Evolutionary conservation across 1,140 invertebrate genomes (phyloP).

Genomic region (Papilio dardanus): DNA sequence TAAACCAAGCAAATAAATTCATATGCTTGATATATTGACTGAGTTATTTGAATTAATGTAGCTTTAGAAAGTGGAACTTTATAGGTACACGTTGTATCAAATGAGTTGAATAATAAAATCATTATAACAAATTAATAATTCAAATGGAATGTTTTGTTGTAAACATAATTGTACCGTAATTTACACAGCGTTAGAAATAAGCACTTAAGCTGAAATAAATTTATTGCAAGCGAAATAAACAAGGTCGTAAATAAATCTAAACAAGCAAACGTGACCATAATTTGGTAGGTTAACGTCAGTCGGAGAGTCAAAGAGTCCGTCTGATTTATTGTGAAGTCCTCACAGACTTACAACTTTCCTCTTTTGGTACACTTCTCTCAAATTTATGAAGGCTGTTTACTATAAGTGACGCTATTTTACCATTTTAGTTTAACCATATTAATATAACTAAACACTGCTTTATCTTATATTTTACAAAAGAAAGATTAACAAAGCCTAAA

Average conservation of each 20-base stretch:
- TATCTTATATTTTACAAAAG: not conserved
- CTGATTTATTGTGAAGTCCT: conserved; percentile 25
- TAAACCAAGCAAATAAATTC: not conserved
- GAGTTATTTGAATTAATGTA: not conserved
- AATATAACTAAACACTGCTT: no score
- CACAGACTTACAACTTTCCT: conserved; percentile 7
- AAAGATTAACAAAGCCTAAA: not conserved
- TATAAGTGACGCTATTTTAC: not conserved
- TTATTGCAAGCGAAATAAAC: conserved; percentile 15
- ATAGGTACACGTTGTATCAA: not conserved
- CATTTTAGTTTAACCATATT: not conserved
- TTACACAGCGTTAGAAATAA: conserved; percentile 2
- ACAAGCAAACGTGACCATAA: conserved; percentile 35
- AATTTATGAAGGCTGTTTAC: conserved; percentile 13
- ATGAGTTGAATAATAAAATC: not conserved
- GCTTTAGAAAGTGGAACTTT: not conserved
- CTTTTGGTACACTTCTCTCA: not conserved
- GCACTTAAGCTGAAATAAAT: not conserved
- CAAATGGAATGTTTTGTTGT: not conserved
- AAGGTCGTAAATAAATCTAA: conserved; percentile 30
- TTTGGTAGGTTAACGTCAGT: conserved; percentile 30
- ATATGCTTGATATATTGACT: not conserved
- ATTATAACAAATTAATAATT: not conserved
- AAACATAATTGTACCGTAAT: conserved; percentile 1
- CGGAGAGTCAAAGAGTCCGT: conserved; percentile 27